Percentiles rank a stretch among this genome's conserved stretches.
These are phyloP conservation scores for Gorsachius goisagi DNA, from an alignment of 2,113 vertebrate species.

Conservation along the genomic window DNA sequence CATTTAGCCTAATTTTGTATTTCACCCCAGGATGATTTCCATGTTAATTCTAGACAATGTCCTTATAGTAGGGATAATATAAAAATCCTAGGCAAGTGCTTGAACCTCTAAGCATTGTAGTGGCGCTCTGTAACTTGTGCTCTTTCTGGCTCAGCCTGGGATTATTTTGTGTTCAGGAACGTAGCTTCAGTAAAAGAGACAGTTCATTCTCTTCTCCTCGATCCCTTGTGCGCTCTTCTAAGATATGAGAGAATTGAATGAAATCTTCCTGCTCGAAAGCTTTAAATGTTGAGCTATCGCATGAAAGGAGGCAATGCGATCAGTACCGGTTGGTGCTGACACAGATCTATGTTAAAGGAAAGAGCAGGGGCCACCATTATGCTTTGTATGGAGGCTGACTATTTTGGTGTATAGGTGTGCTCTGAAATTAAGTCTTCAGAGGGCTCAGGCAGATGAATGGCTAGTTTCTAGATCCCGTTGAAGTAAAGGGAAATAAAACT, in stretches of 20 bases:
- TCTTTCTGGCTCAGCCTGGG: not conserved
- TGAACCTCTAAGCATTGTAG: not conserved
- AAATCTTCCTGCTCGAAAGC: not conserved
- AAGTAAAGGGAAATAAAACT: not conserved
- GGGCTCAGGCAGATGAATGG: not conserved
- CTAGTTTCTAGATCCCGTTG: not conserved
- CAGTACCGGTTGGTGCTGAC: not conserved
- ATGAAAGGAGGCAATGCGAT: not conserved
- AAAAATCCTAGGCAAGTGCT: not conserved
- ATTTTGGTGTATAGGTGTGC: not conserved
- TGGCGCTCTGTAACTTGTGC: not conserved
- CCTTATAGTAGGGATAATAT: not conserved
- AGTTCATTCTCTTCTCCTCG: not conserved
- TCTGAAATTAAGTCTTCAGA: slow-evolving; percentile 7
- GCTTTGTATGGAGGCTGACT: not conserved
- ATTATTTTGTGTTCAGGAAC: not conserved
- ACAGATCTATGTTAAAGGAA: not conserved
- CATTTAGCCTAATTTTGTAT: not conserved
- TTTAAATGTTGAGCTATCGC: not conserved
- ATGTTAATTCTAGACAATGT: not conserved
- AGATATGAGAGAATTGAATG: not conserved
- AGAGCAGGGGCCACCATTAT: not conserved
- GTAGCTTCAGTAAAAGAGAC: not conserved
- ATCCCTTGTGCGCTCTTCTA: not conserved
- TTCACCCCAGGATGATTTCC: not conserved